Evolutionary conservation across 2,113 vertebrate species (phyloP), one percentile per base, ranked within the genome.

Genomic region (Platysteira castanea): DNA sequence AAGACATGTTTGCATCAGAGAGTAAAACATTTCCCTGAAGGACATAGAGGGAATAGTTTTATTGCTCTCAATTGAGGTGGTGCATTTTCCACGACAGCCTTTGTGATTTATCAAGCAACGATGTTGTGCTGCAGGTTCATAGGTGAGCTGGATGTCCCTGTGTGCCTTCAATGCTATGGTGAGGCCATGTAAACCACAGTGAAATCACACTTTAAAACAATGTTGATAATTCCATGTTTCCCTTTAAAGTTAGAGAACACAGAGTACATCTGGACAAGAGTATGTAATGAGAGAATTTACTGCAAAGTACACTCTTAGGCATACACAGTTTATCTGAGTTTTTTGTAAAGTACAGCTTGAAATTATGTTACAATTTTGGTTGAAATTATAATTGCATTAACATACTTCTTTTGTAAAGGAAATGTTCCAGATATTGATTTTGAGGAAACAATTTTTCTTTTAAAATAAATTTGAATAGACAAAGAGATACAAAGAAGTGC

Each of bases 81-180:
- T 42, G 33, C 5, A 8, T 71, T 81, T 74, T 71, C 12, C 20
- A 22, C 7, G 7, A 21, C 7, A 56, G 23, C 10, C 26, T 53
- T 56, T 87, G 2, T 47, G 67, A 71, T 6, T 56, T 37, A 47
- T 23, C 17, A 42, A 61, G 47, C 4, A 56, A 27, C 0, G 0
- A n/a, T 41, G 15, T 14, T 11, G 14, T 56, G 30, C 26, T 57
- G 37, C 30, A 46, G 14, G 47, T 70, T 46, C 47, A 20, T 33
- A 37, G 37, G 17, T 75, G 26, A 42, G 37, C 37, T 63, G 33
- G 31, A 59, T 23, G 18, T 41, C 24, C 31, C n/a, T 33, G 23
- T 44, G n/a, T 42, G 33, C 49, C 17, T 63, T 26, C 75, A 42
- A 2, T 44, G 24, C 21, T 59, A 3, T 41, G 65, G 27, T 15